Evolutionary conservation across 2,113 vertebrate species (phyloP), one percentile per base, ranked within the genome.

Genomic region (Sorex fumeus): DNA sequence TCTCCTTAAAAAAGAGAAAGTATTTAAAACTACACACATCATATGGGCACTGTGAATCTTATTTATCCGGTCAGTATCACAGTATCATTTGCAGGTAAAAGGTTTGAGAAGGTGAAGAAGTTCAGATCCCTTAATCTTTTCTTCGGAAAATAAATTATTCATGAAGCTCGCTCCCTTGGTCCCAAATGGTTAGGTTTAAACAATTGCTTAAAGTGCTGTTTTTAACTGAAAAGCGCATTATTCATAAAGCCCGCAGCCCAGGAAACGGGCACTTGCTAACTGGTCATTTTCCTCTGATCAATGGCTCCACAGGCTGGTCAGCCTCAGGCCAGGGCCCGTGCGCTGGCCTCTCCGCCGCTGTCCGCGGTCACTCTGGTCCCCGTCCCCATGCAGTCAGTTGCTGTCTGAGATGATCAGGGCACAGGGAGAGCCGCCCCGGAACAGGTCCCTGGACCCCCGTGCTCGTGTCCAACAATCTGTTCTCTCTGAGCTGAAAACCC

Each of bases 171-270:
- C 84, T 85, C 84, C 90, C 66, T 77, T 91, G 81, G 91, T 96
- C 96, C 94, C 96, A 94, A 96, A 95, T 74, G 96, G 92, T 76
- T 85, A 83, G 95, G 84, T 95, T 96, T 96, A 96, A 94, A 96
- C 96, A 96, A 96, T 92, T 95, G 95, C 96, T 96, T 95, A 90
- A 96, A 96, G 93, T 94, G 96, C 96, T 96, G 95, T 95, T 95
- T 95, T 95, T 93, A 96, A 93, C 93, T 93, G 96, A 95, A 93
- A 92, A 96, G 89, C 95, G 92, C 94, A 95, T 95, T 95, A 95
- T 94, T 95, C 96, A 96, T 40, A 76, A 93, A 94, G 92, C 72
- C 72, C 71, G 25, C 87, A 89, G 91, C 89, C 92, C 93, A 89
- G 93, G 94, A 95, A 96, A 93, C 93, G 90, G 91, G 94, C 84